Evolutionary conservation across 2,113 vertebrate species (phyloP).

Genomic region (Megatriorchis doriae): DNA sequence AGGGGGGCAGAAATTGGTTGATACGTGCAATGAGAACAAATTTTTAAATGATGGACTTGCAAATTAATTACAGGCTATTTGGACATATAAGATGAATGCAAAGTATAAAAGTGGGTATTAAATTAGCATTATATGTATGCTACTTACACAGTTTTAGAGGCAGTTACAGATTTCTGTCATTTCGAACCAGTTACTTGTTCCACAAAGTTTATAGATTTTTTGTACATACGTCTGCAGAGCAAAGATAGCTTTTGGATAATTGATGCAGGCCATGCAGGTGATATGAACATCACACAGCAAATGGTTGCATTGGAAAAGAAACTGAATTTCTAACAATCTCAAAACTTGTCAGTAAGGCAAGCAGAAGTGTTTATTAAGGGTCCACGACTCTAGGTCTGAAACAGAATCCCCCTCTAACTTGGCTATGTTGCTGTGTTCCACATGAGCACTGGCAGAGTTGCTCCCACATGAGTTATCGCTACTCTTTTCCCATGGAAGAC

Average conservation of each 20-base stretch:
- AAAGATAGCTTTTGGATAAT: not conserved
- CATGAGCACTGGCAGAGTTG: not conserved
- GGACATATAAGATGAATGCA: not conserved
- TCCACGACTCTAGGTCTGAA: not conserved
- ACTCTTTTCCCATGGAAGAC: not conserved
- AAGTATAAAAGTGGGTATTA: not conserved
- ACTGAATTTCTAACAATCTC: not conserved
- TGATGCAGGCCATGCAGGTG: not conserved
- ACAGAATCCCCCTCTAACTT: not conserved
- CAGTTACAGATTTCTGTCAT: not conserved
- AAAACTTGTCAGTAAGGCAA: not conserved
- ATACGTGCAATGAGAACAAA: not conserved
- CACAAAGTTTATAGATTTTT: not conserved
- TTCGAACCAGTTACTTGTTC: not conserved
- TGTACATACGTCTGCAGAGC: not conserved
- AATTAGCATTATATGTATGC: not conserved
- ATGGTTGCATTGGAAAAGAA: not conserved
- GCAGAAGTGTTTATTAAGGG: not conserved
- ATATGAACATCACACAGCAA: not conserved
- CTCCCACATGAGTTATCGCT: not conserved
- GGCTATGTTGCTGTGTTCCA: not conserved
- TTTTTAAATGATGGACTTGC: not conserved
- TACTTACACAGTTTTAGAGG: not conserved
- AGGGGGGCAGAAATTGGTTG: not conserved
- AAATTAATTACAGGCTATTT: not conserved